Percentiles rank a stretch among this genome's conserved stretches.
Evolutionary conservation across 2,797 vertebrate genomes (phyloP).

Genomic region (Myotis daubentonii): DNA sequence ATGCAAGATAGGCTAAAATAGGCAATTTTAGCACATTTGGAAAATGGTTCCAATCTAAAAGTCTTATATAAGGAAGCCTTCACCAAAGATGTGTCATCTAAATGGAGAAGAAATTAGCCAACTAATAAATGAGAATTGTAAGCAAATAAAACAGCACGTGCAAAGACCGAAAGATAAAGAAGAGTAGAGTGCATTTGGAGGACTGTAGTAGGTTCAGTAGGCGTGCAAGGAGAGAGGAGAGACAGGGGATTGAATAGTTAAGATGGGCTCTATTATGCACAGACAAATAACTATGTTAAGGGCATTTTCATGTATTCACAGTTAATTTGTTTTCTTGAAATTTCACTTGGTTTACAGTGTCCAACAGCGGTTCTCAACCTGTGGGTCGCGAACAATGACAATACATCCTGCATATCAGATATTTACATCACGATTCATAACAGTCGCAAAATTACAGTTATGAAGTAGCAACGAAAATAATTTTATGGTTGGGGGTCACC

Average conservation of each 20-base stretch:
- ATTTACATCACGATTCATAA: too few species aligned
- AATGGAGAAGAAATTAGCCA: not conserved
- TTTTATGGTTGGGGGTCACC: too few species aligned
- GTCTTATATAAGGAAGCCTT: not conserved
- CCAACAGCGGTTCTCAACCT: too few species aligned
- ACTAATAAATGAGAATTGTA: not conserved
- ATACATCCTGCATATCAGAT: too few species aligned
- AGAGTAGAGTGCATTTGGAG: not conserved
- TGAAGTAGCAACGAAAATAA: too few species aligned
- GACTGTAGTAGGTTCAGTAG: not conserved
- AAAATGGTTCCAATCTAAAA: not conserved
- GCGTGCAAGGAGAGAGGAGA: not conserved
- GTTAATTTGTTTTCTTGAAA: not conserved
- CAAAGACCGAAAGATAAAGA: not conserved
- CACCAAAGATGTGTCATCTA: not conserved
- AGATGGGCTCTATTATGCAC: too few species aligned
- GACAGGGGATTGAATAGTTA: not conserved
- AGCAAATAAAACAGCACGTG: accelerated
- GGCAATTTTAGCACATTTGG: not conserved
- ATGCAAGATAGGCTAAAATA: not conserved
- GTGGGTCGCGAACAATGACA: too few species aligned
- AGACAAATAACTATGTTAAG: not conserved
- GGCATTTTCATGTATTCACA: not conserved
- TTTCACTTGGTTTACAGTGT: not conserved
- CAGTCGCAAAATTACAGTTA: too few species aligned